phyloP scores from a whole-genome alignment of 1,140 invertebrate genomes.

The Lanistes nyassanus region DNA sequence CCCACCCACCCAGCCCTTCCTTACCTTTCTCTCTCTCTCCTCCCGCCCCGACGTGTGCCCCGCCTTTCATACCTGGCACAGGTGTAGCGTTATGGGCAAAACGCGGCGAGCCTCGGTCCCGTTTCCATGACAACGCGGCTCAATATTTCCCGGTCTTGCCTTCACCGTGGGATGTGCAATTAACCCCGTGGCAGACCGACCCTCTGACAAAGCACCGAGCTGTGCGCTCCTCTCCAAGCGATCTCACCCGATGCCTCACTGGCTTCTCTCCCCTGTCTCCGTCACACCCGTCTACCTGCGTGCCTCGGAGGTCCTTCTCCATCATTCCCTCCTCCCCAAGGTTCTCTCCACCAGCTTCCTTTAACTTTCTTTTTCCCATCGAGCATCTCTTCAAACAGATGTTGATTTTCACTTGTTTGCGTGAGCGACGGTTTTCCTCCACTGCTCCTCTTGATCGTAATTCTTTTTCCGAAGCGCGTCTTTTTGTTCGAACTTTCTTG shows the following conservation, averaged over 20 bases:
- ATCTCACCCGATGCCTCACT: not conserved
- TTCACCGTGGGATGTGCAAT: slow-evolving; percentile 10
- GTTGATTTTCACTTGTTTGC: not conserved
- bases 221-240: not conserved
- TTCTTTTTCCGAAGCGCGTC: not conserved
- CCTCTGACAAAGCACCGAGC: too few relatives aligned
- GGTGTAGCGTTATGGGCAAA: slow-evolving; percentile 15
- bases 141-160: slow-evolving; percentile 9
- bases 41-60: not conserved
- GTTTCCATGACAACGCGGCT: slow-evolving; percentile 17
- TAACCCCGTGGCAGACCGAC: slow-evolving; percentile 6
- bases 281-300: not conserved
- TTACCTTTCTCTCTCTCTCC: not conserved
- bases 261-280: not conserved
- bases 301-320: not conserved
- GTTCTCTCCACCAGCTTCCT: not conserved
- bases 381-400: not conserved
- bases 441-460: not conserved
- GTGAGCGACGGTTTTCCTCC: not conserved
- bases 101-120: not conserved
- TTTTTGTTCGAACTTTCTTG: not conserved
- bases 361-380: not conserved
- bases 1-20: not conserved
- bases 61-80: slow-evolving; percentile 11
- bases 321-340: not conserved